Evolutionary conservation across 1,140 invertebrate genomes (phyloP), one percentile per base, ranked within the genome.

Genomic region (Pinna nobilis): DNA sequence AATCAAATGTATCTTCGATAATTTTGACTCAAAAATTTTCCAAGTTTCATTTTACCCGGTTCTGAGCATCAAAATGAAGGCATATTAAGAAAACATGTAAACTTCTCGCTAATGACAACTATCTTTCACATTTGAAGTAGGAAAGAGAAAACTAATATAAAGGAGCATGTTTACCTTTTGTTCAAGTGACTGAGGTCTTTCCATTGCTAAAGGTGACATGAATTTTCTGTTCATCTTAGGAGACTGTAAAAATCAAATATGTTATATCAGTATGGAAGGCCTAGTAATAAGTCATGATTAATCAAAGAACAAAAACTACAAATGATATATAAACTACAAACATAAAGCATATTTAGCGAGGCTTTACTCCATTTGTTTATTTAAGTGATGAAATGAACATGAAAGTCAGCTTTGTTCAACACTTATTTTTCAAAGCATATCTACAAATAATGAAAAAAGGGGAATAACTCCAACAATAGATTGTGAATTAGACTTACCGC

Each of bases 401-500:
- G n/a, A n/a, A n/a, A n/a, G n/a, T n/a, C n/a, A n/a, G n/a, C n/a
- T n/a, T n/a, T n/a, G n/a, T n/a, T n/a, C n/a, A n/a, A n/a, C n/a
- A n/a, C n/a, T n/a, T n/a, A n/a, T n/a, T n/a, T n/a, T n/a, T n/a
- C n/a, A n/a, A n/a, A n/a, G n/a, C n/a, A n/a, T n/a, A n/a, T n/a
- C n/a, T n/a, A n/a, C n/a, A n/a, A n/a, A n/a, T n/a, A n/a, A n/a
- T n/a, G n/a, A n/a, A n/a, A n/a, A n/a, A n/a, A n/a, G n/a, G n/a
- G n/a, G n/a, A n/a, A n/a, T n/a, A n/a, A n/a, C n/a, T n/a, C n/a
- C n/a, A n/a, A n/a, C n/a, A n/a, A n/a, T n/a, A n/a, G n/a, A n/a
- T n/a, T n/a, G n/a, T n/a, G n/a, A n/a, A n/a, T n/a, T n/a, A n/a
- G 51, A 74, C 72, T 74, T 67, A 78, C 76, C 18, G 65, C 41